phyloP scores from a whole-genome alignment of 1,140 invertebrate genomes.

The Calliphora vicina region DNA sequence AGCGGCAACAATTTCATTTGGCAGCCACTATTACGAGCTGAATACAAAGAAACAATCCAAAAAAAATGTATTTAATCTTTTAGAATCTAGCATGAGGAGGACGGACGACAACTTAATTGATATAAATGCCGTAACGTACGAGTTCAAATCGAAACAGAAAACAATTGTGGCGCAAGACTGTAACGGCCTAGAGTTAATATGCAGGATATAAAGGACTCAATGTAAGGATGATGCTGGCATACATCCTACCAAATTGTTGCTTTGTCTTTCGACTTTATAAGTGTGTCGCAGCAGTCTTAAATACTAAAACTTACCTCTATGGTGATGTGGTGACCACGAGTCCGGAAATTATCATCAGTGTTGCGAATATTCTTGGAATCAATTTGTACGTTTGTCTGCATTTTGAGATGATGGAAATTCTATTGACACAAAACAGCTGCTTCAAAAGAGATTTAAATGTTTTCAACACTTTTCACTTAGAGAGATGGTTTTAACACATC shows the following conservation, averaged over 20 bases:
- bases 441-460: no score
- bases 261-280: no score
- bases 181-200: neutral
- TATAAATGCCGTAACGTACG: neutral
- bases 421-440: neutral
- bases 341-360: slow-evolving; percentile 65
- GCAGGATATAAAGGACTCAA: neutral
- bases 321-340: slow-evolving; percentile 66
- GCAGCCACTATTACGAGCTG: neutral
- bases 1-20: neutral
- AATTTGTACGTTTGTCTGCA: slow-evolving; percentile 74
- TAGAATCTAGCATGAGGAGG: neutral
- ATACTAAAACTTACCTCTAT: slow-evolving; percentile 55
- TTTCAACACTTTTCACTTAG: no score
- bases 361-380: slow-evolving; percentile 70
- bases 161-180: neutral
- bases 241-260: neutral
- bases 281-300: no score
- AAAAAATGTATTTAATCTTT: neutral
- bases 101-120: neutral
- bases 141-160: neutral
- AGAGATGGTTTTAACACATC: neutral
- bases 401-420: slow-evolving; percentile 49
- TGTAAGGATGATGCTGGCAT: neutral
- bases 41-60: neutral